phyloP scores from a whole-genome alignment of 2,797 vertebrate genomes.

The Typhlichthys subterraneus region DNA sequence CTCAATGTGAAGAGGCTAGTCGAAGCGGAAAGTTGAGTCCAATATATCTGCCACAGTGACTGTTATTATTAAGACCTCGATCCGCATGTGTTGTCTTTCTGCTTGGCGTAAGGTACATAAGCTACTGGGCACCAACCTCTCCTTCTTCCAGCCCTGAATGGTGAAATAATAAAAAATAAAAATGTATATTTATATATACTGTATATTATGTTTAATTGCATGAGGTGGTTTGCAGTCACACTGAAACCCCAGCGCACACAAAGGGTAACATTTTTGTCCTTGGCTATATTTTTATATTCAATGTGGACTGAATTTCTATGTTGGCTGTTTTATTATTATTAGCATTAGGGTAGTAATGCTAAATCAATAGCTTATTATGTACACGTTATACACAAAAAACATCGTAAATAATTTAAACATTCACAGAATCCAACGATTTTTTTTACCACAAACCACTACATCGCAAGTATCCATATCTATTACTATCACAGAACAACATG shows the following conservation, averaged over 20 bases:
- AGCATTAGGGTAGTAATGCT: not conserved
- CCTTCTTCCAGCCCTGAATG: slow-evolving; percentile 17
- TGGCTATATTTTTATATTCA: slow-evolving; percentile 16
- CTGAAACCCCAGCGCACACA: slow-evolving; percentile 12
- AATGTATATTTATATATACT: not conserved
- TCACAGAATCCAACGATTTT: slow-evolving; percentile 13
- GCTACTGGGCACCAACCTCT: slow-evolving; percentile 34
- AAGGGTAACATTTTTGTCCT: slow-evolving; percentile 3
- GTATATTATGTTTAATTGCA: not conserved
- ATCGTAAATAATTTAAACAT: not conserved
- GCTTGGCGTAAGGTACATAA: slow-evolving; percentile 52
- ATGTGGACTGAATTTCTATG: not conserved
- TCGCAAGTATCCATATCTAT: slow-evolving; percentile 20
- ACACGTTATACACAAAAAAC: too few species aligned
- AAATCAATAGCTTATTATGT: not conserved
- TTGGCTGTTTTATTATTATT: not conserved
- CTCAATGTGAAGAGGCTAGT: slow-evolving; percentile 64
- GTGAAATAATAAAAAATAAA: not conserved
- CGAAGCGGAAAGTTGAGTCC: slow-evolving; percentile 65
- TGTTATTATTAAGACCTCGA: slow-evolving; percentile 71
- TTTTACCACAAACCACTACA: not conserved
- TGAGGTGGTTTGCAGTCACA: slow-evolving; percentile 8
- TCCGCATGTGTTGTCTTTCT: slow-evolving; percentile 61
- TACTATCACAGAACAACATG: slow-evolving; percentile 29
- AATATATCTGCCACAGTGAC: slow-evolving; percentile 62